Base-by-base conservation (phyloP, 2,113 vertebrate species). In the Zosterops japonicus region DNA sequence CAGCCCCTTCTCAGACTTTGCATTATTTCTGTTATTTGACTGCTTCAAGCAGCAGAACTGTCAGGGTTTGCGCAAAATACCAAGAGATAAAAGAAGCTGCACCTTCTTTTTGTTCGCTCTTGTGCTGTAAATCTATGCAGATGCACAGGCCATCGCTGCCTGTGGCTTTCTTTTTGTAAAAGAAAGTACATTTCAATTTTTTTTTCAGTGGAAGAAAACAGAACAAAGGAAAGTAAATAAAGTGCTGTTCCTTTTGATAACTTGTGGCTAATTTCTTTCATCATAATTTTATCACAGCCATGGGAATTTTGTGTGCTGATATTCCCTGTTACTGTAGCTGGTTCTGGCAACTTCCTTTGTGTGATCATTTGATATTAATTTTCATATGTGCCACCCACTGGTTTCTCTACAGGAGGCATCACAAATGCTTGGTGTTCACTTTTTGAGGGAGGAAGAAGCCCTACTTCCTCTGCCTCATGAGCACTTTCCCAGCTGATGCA, bases 181-280 rank as follows among this genome's bases (percentile, higher is more conserved):
- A 63, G 25, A 42, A 67, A 55, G 7, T 29, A 55, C 7, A 11
- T 52, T 87, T 75, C 47, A 47, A 46, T 91, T 93, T 91, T 44
- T 56, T 12, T 74, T 39, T 39, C 28, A 53, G 70, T 69, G 55
- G 21, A 94, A 91, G 15, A 82, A 85, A 68, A 27, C 17, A 81
- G 52, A 94, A 95, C 41, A 83, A 60, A 88, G n/a, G 41, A 33
- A 75, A 69, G 65, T 71, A 87, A 95, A 78, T 81, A 35, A 84
- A 79, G 23, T 90, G 9, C 15, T 5, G 13, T 85, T 91, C 31
- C 9, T 64, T 96, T 89, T 91, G 24, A 93, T 91, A 68, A 29
- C 74, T 72, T 89, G 24, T 83, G 36, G 22, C 50, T 92, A 36
- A 63, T 89, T 95, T 76, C 85, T 57, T 69, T 94, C 60, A 78